Evolutionary conservation across 2,888 invertebrate species (phyloP).

Genomic region (Octonoba sinensis): DNA sequence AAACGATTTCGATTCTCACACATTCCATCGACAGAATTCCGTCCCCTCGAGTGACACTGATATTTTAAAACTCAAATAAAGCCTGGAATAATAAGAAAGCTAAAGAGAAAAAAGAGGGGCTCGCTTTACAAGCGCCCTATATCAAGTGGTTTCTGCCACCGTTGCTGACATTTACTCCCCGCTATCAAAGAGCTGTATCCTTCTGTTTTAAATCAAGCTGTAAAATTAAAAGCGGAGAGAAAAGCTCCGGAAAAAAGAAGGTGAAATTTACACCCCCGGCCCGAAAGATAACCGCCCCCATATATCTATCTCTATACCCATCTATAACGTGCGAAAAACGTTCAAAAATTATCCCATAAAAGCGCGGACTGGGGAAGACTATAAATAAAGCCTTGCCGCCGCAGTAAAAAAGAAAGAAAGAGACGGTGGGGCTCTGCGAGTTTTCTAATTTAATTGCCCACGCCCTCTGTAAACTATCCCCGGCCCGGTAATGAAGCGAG

Average conservation of each 20-base stretch:
- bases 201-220: constrained; percentile 62
- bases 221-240: constrained; percentile 54
- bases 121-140: constrained; percentile 28
- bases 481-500: constrained; percentile 45
- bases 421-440: constrained; percentile 12
- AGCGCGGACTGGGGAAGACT: constrained; percentile 28
- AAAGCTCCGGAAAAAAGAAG: constrained; percentile 2
- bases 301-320: constrained; percentile 57
- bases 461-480: constrained; percentile 43
- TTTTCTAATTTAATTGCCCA: constrained; percentile 56
- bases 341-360: constrained; percentile 63
- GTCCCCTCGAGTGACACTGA: too few relatives aligned
- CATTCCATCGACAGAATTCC: too few relatives aligned
- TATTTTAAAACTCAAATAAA: too few relatives aligned
- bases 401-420: constrained; percentile 45
- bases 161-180: constrained; percentile 38
- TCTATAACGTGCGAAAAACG: constrained; percentile 50
- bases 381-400: constrained; percentile 51
- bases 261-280: constrained; percentile 52
- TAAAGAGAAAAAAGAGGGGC: too few relatives aligned
- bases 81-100: too few relatives aligned
- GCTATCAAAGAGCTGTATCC: constrained; percentile 21
- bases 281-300: constrained; percentile 55
- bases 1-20: too few relatives aligned
- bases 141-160: constrained; percentile 17